Evolutionary conservation across 1,140 invertebrate species (phyloP).

Genomic region (Brachionus paranguensis): DNA sequence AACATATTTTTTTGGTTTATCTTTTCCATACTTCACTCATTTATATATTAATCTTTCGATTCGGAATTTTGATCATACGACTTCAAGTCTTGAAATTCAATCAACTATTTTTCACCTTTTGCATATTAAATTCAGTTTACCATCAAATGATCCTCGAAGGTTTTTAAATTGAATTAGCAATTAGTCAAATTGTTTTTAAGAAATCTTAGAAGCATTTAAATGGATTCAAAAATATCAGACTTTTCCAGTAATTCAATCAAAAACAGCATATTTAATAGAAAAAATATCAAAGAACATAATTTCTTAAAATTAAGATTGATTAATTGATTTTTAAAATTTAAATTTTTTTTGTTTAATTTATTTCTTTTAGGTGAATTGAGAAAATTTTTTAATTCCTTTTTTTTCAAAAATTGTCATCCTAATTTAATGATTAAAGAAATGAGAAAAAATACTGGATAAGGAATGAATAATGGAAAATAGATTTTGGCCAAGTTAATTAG

Average conservation of each 20-base stretch:
- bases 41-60: background rate
- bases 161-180: too few species aligned
- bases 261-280: background rate
- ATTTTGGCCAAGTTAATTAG: background rate
- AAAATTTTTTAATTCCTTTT: too few species aligned
- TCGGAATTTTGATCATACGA: background rate
- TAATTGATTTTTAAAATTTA: background rate
- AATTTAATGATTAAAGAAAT: background rate
- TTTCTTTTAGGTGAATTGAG: too few species aligned
- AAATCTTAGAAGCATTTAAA: background rate
- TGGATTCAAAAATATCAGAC: background rate
- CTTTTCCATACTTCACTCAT: background rate
- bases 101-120: background rate
- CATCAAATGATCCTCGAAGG: too few species aligned
- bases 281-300: background rate
- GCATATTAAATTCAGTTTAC: too few species aligned
- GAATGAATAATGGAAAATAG: background rate
- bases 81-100: background rate
- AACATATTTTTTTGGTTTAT: background rate
- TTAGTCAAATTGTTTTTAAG: background rate
- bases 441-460: background rate
- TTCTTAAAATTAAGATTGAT: background rate
- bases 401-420: background rate
- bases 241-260: background rate
- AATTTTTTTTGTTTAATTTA: too few species aligned